Evolutionary conservation across 2,888 invertebrate genomes (phyloP).

Genomic region (Dione juno): DNA sequence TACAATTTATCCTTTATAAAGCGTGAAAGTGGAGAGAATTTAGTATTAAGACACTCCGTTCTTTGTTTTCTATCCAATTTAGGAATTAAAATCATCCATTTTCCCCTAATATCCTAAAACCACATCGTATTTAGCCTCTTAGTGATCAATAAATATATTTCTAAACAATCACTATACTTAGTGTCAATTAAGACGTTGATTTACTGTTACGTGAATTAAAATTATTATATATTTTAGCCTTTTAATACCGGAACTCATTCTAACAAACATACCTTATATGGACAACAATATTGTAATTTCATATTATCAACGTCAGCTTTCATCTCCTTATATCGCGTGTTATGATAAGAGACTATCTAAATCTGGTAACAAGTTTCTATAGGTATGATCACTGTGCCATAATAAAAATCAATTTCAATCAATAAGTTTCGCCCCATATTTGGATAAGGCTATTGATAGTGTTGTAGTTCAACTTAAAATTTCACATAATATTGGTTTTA

Average conservation of each 20-base stretch:
- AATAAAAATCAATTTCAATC: conserved; percentile 42
- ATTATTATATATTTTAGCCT: background rate
- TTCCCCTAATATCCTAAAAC: too few relatives aligned
- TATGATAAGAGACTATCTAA: conserved; percentile 33
- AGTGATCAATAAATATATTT: too few relatives aligned
- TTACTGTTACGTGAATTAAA: background rate
- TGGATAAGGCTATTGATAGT: conserved; percentile 53
- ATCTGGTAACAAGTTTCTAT: conserved; percentile 35
- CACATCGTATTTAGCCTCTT: too few relatives aligned
- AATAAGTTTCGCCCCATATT: conserved; percentile 55
- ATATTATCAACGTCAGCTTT: conserved; percentile 26
- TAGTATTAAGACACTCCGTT: too few relatives aligned
- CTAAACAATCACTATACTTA: too few relatives aligned
- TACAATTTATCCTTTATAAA: too few relatives aligned
- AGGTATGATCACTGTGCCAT: conserved; percentile 31
- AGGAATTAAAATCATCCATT: too few relatives aligned
- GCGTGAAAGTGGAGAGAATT: too few relatives aligned
- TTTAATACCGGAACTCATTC: background rate
- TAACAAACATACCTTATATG: background rate
- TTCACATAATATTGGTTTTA: background rate
- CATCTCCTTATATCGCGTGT: conserved; percentile 20
- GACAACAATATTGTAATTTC: conserved; percentile 7
- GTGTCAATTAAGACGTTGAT: too few relatives aligned
- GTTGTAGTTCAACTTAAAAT: conserved; percentile 39
- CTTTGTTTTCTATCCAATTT: too few relatives aligned